Evolutionary conservation across 2,797 vertebrate genomes (phyloP), one percentile per base, ranked within the genome.

Genomic region (Miichthys miiuy): DNA sequence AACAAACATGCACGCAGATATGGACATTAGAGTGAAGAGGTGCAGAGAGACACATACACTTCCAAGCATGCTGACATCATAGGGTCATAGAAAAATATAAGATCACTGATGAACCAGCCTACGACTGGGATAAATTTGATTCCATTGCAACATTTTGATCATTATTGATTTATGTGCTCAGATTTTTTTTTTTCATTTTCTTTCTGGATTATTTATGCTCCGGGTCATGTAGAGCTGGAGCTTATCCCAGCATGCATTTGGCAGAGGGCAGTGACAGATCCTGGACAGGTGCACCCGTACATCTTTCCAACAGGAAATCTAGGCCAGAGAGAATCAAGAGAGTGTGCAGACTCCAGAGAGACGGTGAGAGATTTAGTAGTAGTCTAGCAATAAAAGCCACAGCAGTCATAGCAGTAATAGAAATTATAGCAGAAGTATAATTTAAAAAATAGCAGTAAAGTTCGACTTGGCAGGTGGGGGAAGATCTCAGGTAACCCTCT

Each of bases 241-340:
- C 6, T 60, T 58, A 21, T 79, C 72, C 64, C 64, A 76, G 79
- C 50, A 55, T 75, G 66, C 75, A 68, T 74, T 63, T 84, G 55
- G 72, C 70, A 84, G 57, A 80, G 38, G 42, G 56, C 56, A 70
- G 34, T 48, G 68, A 70, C 21, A 60, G 51, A 48, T 70, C 80
- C 52, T 58, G 62, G 66, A 77, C 71, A 82, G 72, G 80, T 82
- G 71, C 38, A 51, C 18, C 6, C 1, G 41, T 27, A 62, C 51
- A 72, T 72, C 46, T 70, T 23, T 58, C 12, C 21, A 72, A 69
- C 48, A 50, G 56, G 18, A 72, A 60, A 75, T 72, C 64, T 73
- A 67, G 75, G 82, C 61, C 80, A 75, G 30, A 30, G 11, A 34
- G 74, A 75, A 38, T 38, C 34, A 38, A 23, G 50, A 57, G 34